Base-by-base conservation (phyloP, 2,113 vertebrate genomes). In the Cathartes aura region DNA sequence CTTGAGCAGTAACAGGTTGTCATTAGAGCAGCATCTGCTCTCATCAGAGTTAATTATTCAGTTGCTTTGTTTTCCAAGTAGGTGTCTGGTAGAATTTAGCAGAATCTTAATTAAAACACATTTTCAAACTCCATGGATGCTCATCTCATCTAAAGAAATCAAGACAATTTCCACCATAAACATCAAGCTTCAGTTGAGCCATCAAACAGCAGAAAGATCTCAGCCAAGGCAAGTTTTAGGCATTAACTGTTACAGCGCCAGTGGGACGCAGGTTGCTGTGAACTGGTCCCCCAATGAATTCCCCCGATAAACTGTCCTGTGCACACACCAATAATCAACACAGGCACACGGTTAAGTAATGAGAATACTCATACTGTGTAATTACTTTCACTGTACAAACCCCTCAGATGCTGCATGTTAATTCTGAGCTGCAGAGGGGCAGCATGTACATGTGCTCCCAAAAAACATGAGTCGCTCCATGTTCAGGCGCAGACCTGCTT, bases 81-180 rank as follows among this genome's bases (percentile, higher is more conserved):
- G 98, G 98, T 99, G 98, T 98, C 98, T 99, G 98, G 98, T 98
- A 98, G 98, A 98, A 99, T 99, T 98, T 99, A 99, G 98, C 98
- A 98, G 98, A 98, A 98, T 99, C 98, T 99, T 99, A 99, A 99
- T 99, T 99, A 99, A 98, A 98, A 98, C 98, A 98, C 98, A 97
- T 98, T 98, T 98, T 97, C 98, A 98, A 98, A 98, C 98, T 98
- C 98, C 98, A 98, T 96, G 98, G 98, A 98, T 98, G 97, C 98
- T 98, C 98, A 98, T 98, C 98, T 99, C 98, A 97, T 98, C 98
- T 98, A 97, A 98, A 98, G 98, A 98, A 98, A 98, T 98, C 98
- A 97, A 98, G 98, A 98, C 98, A 98, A 98, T 98, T 98, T 98
- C 98, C 98, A 97, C 98, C 97, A 98, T 98, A 98, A 98, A 98